Conservation (phyloP, 2,888 invertebrate species). For the Agrotis puta region DNA sequence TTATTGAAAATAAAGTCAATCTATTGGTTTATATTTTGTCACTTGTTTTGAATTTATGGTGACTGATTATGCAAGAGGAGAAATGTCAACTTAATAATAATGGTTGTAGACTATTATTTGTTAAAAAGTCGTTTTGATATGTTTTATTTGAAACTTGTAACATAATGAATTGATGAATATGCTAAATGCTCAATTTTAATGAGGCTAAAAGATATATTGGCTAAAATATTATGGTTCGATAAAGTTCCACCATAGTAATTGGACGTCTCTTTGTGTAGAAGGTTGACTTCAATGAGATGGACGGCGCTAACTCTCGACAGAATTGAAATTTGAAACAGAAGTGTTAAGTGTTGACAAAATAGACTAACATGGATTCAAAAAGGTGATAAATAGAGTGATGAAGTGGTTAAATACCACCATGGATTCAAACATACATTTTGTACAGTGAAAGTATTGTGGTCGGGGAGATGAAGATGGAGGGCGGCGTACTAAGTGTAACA, state of each 20-base stretch:
- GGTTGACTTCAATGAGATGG: slow-evolving; percentile 29
- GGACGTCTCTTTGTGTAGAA: slow-evolving; percentile 16
- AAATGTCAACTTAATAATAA: slow-evolving; percentile 11
- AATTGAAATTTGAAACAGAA: slow-evolving; percentile 8
- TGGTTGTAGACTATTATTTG: neutral
- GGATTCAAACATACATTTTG: slow-evolving; percentile 82
- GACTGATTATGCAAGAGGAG: neutral
- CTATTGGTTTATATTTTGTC: neutral
- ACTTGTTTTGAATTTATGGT: neutral
- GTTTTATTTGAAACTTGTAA: neutral
- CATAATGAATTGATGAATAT: no score
- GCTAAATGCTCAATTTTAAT: neutral
- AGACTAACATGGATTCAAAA: slow-evolving; percentile 56
- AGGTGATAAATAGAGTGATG: slow-evolving; percentile 62
- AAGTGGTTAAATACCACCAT: slow-evolving; percentile 71
- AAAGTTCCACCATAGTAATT: slow-evolving; percentile 28
- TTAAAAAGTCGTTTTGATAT: no score
- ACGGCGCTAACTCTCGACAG: neutral
- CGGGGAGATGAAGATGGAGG: slow-evolving; percentile 84
- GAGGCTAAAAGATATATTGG: slow-evolving; percentile 3
- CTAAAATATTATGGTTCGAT: slow-evolving; percentile 11
- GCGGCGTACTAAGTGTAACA: slow-evolving; percentile 88
- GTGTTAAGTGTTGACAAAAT: slow-evolving; percentile 26
- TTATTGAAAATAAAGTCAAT: neutral
- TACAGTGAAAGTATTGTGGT: slow-evolving; percentile 66